Conservation (phyloP, 2,888 invertebrate species). For the Thereva nobilitata region DNA sequence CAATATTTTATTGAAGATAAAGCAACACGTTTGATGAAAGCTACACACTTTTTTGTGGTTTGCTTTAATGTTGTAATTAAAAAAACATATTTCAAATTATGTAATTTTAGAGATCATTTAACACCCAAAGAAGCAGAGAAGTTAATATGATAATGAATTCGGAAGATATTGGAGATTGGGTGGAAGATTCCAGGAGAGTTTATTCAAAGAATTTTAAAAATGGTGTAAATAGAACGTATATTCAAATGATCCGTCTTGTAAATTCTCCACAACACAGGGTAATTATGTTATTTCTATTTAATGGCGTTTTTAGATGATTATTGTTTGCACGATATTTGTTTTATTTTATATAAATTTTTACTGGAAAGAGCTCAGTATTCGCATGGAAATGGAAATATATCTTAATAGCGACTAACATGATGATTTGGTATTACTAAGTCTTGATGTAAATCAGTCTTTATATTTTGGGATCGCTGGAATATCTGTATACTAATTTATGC, state of each 20-base stretch:
- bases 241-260: conserved; percentile 51
- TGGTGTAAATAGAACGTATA: conserved; percentile 49
- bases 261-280: conserved; percentile 51
- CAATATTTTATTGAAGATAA: conserved; percentile 51
- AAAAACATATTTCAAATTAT: conserved; percentile 14
- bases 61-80: conserved; percentile 8
- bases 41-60: conserved; percentile 52
- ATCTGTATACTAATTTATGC: too few species aligned
- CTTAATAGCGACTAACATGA: too few species aligned
- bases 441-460: too few species aligned
- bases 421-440: too few species aligned
- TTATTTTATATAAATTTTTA: too few species aligned
- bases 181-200: conserved; percentile 61
- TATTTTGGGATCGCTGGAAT: too few species aligned
- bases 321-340: too few species aligned
- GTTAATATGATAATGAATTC: conserved; percentile 3
- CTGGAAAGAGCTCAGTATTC: too few species aligned
- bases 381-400: too few species aligned
- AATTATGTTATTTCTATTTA: not conserved
- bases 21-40: conserved; percentile 48
- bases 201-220: conserved; percentile 50
- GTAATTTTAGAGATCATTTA: conserved; percentile 38
- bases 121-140: conserved; percentile 25
- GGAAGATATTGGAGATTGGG: conserved; percentile 57
- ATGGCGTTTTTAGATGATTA: too few species aligned